Conservation (phyloP, 2,888 invertebrate species). For the Dynastes maya region DNA sequence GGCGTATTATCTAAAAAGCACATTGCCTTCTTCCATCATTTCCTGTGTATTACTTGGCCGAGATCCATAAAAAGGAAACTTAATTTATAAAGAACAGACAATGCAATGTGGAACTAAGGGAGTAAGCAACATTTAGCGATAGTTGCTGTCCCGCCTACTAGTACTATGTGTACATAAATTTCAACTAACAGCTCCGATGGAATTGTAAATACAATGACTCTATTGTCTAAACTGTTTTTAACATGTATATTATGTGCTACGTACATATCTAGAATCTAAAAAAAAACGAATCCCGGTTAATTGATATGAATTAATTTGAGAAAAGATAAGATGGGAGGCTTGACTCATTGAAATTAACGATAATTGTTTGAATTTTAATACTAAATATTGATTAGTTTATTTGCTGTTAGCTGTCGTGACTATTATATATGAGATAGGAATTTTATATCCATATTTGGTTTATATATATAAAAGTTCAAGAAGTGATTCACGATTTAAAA, state of each 20-base stretch:
- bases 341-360: background rate
- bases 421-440: no score
- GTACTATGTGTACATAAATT: background rate
- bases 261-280: background rate
- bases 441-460: no score
- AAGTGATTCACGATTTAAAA: no score
- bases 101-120: background rate
- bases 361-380: conserved; percentile 11
- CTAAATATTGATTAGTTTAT: background rate
- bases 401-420: background rate
- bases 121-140: conserved; percentile 6
- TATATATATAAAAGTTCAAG: no score
- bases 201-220: background rate
- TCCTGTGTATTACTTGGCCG: conserved; percentile 15
- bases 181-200: background rate
- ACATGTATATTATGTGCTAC: background rate
- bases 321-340: background rate
- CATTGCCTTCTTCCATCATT: conserved; percentile 1
- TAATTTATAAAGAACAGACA: conserved; percentile 8
- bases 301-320: background rate
- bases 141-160: background rate
- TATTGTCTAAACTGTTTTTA: background rate
- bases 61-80: conserved; percentile 18
- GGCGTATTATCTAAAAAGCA: conserved; percentile 18
- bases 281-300: background rate